Conservation (phyloP, 2,888 invertebrate genomes). For the Marasmarcha lunaedactyla region DNA sequence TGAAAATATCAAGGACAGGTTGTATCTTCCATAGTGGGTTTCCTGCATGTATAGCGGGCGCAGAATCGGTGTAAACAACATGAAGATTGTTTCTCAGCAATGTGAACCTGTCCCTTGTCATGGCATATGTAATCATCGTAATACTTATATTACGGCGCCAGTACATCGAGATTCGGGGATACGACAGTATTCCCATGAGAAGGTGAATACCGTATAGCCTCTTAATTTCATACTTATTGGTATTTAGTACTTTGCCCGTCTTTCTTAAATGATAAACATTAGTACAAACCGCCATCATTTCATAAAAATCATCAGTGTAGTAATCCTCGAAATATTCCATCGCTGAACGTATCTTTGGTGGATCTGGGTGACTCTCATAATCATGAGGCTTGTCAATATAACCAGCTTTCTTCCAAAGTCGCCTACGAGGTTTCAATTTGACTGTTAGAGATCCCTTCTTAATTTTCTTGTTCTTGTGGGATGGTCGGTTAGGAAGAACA, state of each 20-base stretch:
- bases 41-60: neutral
- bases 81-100: constrained; percentile 4
- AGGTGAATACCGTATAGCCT: constrained; percentile 7
- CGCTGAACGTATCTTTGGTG: constrained; percentile 6
- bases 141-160: constrained; percentile 4
- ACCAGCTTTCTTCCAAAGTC: constrained; percentile 2
- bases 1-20: constrained; percentile 14
- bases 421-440: neutral
- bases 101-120: constrained; percentile 6
- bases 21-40: constrained; percentile 16
- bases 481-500: neutral
- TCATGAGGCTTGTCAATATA: constrained; percentile 6
- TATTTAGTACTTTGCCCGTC: constrained; percentile 8
- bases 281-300: constrained; percentile 9
- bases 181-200: constrained; percentile 7
- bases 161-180: constrained; percentile 10
- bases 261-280: constrained; percentile 10
- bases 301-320: constrained; percentile 10
- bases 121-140: constrained; percentile 4
- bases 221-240: constrained; percentile 8
- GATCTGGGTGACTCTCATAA: constrained; percentile 3
- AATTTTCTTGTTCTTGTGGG: neutral
- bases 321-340: constrained; percentile 7
- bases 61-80: constrained; percentile 2
- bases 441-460: neutral